Evolutionary conservation across 1,140 invertebrate genomes (phyloP), one percentile per base, ranked within the genome.

Genomic region (Bombus superbus): DNA sequence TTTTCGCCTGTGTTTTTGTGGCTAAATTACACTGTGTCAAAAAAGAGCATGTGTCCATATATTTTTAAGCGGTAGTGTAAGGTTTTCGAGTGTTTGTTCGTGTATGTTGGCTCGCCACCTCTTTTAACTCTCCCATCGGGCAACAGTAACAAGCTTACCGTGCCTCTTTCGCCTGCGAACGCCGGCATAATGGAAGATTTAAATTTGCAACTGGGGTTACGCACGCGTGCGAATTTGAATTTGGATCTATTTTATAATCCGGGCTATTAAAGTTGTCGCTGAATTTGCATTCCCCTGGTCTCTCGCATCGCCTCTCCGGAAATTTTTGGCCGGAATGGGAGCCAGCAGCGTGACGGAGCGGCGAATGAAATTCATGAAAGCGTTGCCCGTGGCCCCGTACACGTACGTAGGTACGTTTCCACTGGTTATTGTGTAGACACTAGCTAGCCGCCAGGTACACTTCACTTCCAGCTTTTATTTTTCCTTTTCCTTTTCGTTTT

Each of bases 221-320:
- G 59, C 85, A 40, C 85, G 72, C 75, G 64, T 42, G 64, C 85
- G 71, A 64, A 87, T 89, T 64, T 84, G 81, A 85, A 84, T 89
- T 90, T 59, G 88, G 88, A 90, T 90, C 86, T 81, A 81, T 89
- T 89, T 90, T 89, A 89, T 89, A 89, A 89, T 86, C 85, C 85
- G 72, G 81, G 85, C 81, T 89, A 89, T 89, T 89, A 89, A 89
- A 89, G 88, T 89, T 88, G 85, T 80, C 80, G 71, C 81, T 40
- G 79, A 88, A 89, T 88, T 88, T 88, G 88, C 87, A 88, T 89
- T 88, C 66, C 32, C 47, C 75, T 42, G 69, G 38, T 66, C 62
- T 66, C 69, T 73, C 72, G 38, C 64, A 18, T 84, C 40, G 72
- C 28, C 57, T 88, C 74, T 78, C 75, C 83, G 87, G 83, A 64